A percentile compares a stretch with the other conserved stretches of the same genome.
phyloP scores from a whole-genome alignment of 2,888 invertebrate genomes.

The Lycophotia porphyrea region DNA sequence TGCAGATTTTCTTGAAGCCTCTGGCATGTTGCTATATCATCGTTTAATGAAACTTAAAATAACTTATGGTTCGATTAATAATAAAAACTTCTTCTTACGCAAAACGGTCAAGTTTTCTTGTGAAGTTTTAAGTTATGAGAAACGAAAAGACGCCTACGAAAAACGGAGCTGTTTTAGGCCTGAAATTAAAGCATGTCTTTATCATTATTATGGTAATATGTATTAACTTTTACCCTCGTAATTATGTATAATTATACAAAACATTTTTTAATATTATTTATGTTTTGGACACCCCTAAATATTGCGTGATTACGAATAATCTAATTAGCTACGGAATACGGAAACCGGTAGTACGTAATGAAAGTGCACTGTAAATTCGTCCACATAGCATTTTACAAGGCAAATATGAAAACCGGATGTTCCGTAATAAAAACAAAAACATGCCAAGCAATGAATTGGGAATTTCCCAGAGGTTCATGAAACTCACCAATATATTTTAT shows the following conservation, averaged over 20 bases:
- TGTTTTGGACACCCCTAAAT: conserved; percentile 8
- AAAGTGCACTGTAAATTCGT: conserved; percentile 18
- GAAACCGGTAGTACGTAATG: conserved; percentile 19
- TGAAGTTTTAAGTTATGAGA: background rate
- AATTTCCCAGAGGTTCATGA: background rate
- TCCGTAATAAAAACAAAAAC: conserved; percentile 5
- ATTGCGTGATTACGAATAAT: conserved; percentile 30
- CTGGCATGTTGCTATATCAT: conserved; percentile 9
- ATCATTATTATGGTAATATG: background rate
- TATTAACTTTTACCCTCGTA: background rate
- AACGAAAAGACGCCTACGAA: background rate
- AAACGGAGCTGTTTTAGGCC: too few relatives aligned
- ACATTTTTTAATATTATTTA: background rate
- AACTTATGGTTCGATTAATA: background rate
- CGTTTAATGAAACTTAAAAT: conserved; percentile 1
- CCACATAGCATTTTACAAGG: background rate
- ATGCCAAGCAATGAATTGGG: background rate
- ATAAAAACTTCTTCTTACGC: background rate
- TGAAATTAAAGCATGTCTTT: background rate
- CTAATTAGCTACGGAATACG: conserved; percentile 11
- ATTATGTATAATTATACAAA: background rate
- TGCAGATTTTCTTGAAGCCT: conserved; percentile 25
- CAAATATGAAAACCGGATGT: conserved; percentile 14
- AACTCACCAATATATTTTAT: background rate
- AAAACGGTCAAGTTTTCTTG: background rate